Conservation (phyloP, 2,113 vertebrate genomes). For the Trochalopteron elliotii region DNA sequence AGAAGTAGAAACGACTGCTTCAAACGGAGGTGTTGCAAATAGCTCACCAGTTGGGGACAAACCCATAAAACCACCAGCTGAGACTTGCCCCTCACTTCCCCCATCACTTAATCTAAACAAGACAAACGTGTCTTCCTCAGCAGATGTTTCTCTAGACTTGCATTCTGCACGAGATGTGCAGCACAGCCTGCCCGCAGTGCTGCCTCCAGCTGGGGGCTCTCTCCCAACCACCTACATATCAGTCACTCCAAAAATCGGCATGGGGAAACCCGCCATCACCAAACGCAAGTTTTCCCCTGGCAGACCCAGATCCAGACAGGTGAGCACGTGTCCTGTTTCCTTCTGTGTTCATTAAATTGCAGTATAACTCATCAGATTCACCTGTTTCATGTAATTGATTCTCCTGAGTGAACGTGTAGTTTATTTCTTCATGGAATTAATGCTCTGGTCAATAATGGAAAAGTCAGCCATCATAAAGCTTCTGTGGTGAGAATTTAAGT, state of each 20-base stretch:
- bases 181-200: slow-evolving; percentile 61
- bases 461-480: neutral
- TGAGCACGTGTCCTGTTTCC: slow-evolving; percentile 51
- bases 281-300: slow-evolving; percentile 98
- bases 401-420: neutral
- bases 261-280: slow-evolving; percentile 97
- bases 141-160: slow-evolving; percentile 75
- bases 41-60: slow-evolving; percentile 72
- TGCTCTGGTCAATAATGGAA: neutral
- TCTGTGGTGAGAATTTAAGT: neutral
- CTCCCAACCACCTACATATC: slow-evolving; percentile 80
- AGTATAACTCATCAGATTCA: too few species aligned
- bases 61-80: slow-evolving; percentile 61
- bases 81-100: slow-evolving; percentile 47
- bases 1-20: slow-evolving; percentile 72
- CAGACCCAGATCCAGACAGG: slow-evolving; percentile 90
- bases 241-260: slow-evolving; percentile 93
- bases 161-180: slow-evolving; percentile 75
- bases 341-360: neutral
- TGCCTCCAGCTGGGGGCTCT: slow-evolving; percentile 70
- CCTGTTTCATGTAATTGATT: neutral
- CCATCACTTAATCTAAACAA: slow-evolving; percentile 71
- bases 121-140: slow-evolving; percentile 77
- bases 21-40: slow-evolving; percentile 71
- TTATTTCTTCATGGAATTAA: neutral